Conservation (phyloP, 2,888 invertebrate genomes). For the Drosophila aldrichi region DNA sequence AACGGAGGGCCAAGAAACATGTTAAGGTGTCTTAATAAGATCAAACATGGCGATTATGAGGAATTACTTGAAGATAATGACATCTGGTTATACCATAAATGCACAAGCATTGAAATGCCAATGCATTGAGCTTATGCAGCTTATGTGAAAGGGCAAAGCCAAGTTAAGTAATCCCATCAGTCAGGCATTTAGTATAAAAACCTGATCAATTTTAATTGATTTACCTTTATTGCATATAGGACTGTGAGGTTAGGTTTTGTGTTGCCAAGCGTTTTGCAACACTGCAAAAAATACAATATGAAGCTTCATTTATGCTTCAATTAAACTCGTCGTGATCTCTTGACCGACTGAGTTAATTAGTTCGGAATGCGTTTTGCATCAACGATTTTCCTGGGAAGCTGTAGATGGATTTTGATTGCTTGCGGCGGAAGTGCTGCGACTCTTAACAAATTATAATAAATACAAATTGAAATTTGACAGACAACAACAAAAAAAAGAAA, state of each 20-base stretch:
- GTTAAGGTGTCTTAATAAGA: constrained; percentile 80
- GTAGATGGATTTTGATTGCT: constrained; percentile 14
- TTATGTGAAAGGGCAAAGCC: constrained; percentile 5
- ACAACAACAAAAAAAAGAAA: background rate
- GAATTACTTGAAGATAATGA: constrained; percentile 77
- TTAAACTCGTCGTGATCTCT: constrained; percentile 7
- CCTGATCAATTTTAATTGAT: constrained; percentile 3
- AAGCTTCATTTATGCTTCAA: constrained; percentile 17
- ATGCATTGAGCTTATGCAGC: constrained; percentile 21
- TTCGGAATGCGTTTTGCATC: constrained; percentile 1
- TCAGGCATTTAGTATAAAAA: background rate
- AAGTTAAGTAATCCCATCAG: background rate
- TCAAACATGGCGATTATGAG: constrained; percentile 77
- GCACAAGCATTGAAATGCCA: constrained; percentile 2
- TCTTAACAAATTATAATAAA: background rate
- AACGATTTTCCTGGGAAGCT: constrained; percentile 8
- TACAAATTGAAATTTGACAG: background rate
- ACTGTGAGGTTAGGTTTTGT: constrained; percentile 1
- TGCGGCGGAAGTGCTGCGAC: constrained; percentile 27
- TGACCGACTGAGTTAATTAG: constrained; percentile 18
- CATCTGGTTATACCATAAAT: constrained; percentile 36
- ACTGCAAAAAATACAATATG: background rate
- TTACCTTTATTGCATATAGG: background rate
- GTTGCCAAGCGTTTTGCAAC: background rate
- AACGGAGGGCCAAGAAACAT: constrained; percentile 51